These are phyloP conservation scores for Pterocles burchelli DNA, from an alignment of 2,113 vertebrate species.

Conservation along the genomic window DNA sequence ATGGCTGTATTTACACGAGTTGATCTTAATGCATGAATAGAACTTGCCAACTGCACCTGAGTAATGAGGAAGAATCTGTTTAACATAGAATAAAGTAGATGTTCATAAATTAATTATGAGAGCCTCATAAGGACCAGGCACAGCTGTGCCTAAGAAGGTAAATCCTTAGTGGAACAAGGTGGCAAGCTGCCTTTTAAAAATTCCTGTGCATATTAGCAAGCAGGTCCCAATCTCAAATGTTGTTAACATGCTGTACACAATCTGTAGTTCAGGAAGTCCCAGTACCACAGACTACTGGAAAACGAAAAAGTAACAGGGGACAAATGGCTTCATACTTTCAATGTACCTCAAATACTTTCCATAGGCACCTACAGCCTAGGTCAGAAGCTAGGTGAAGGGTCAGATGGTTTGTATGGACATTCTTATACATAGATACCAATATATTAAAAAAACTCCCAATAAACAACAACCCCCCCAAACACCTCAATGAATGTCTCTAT, in stretches of 20 bases:
- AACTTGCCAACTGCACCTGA: conserved; percentile 11
- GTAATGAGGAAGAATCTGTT: conserved; percentile 35
- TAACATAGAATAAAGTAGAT: conserved; percentile 3
- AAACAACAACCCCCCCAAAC: fast-evolving
- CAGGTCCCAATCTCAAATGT: not conserved
- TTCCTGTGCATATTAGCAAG: not conserved
- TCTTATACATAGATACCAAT: fast-evolving
- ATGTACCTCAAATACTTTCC: not conserved
- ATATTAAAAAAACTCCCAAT: fast-evolving
- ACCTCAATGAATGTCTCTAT: not conserved
- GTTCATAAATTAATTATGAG: conserved; percentile 36
- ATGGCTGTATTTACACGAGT: conserved; percentile 4
- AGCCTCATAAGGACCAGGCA: not conserved
- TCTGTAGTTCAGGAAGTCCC: not conserved
- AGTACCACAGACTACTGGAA: not conserved
- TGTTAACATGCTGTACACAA: not conserved
- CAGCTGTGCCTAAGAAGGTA: not conserved
- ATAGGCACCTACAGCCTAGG: fast-evolving
- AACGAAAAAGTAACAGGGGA: fast-evolving
- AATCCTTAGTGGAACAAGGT: not conserved
- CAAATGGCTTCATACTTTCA: not conserved
- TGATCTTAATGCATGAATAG: conserved; percentile 13
- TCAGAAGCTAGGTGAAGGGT: not conserved
- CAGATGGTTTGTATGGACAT: not conserved
- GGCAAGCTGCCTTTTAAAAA: not conserved